phyloP scores from a whole-genome alignment of 2,113 vertebrate species.

The Callithrix jacchus region DNA sequence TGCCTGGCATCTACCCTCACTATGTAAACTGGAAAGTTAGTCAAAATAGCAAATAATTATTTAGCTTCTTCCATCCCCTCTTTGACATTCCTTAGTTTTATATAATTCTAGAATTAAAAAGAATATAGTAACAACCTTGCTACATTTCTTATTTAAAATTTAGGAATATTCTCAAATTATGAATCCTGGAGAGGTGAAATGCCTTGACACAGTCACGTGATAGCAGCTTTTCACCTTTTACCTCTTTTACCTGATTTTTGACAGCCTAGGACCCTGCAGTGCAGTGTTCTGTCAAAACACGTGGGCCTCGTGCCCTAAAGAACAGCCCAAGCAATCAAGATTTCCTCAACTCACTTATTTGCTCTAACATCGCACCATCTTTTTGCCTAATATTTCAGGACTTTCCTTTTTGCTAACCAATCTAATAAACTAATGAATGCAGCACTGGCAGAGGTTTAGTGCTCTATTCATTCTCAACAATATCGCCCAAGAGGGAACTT shows the following conservation, averaged over 20 bases:
- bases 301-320: neutral
- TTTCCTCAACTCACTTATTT: neutral
- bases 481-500: neutral
- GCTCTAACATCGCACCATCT: neutral
- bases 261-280: neutral
- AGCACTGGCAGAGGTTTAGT: neutral
- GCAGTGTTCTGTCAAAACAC: neutral
- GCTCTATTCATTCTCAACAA: neutral
- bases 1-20: fast-evolving
- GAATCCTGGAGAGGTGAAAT: neutral
- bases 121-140: neutral
- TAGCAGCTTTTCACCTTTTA: neutral
- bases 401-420: neutral
- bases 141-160: neutral
- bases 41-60: neutral
- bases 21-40: neutral
- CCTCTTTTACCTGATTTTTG: neutral
- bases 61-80: neutral
- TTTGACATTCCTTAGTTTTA: neutral
- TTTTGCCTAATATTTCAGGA: neutral
- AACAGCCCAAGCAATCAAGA: neutral
- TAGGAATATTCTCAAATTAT: neutral
- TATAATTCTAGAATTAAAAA: neutral
- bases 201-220: neutral
- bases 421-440: neutral